A percentile compares a stretch with the other conserved stretches of the same genome.
These are phyloP conservation scores for Callionymus lyra DNA, from an alignment of 2,113 vertebrate species.

Conservation along the genomic window DNA sequence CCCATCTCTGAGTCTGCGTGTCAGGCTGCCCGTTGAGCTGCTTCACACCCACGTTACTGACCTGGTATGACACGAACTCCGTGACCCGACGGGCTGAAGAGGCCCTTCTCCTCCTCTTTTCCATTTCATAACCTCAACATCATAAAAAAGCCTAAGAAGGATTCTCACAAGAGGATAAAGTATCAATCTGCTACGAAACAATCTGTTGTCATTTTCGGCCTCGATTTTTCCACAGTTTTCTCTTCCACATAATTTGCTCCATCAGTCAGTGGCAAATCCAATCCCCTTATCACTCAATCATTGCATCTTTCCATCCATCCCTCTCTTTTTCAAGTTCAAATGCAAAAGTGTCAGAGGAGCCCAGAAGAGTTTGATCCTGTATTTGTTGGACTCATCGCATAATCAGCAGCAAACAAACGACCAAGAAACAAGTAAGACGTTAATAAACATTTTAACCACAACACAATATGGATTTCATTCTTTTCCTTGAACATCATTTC, in stretches of 20 bases:
- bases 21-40: constrained; percentile 33
- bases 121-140: constrained; percentile 18
- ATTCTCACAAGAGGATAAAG: constrained; percentile 9
- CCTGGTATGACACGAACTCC: constrained; percentile 49
- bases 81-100: constrained; percentile 39
- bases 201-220: constrained; percentile 40
- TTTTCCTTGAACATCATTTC: constrained; percentile 5
- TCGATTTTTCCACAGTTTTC: constrained; percentile 21
- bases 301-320: constrained; percentile 29
- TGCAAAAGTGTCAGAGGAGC: neutral
- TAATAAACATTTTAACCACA: constrained; percentile 16
- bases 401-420: neutral
- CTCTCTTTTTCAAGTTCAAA: constrained; percentile 5
- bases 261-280: constrained; percentile 25
- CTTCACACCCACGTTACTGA: constrained; percentile 45
- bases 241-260: constrained; percentile 15
- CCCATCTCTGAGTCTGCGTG: constrained; percentile 7
- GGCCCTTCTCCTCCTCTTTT: constrained; percentile 28
- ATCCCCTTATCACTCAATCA: constrained; percentile 38
- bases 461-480: constrained; percentile 14
- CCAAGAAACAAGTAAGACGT: constrained; percentile 12
- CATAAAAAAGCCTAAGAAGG: too few relatives aligned
- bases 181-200: constrained; percentile 35
- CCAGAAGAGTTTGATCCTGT: too few relatives aligned
- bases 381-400: too few relatives aligned